Conservation (phyloP, 1,140 invertebrate species). For the Neoseiulus cucumeris region DNA sequence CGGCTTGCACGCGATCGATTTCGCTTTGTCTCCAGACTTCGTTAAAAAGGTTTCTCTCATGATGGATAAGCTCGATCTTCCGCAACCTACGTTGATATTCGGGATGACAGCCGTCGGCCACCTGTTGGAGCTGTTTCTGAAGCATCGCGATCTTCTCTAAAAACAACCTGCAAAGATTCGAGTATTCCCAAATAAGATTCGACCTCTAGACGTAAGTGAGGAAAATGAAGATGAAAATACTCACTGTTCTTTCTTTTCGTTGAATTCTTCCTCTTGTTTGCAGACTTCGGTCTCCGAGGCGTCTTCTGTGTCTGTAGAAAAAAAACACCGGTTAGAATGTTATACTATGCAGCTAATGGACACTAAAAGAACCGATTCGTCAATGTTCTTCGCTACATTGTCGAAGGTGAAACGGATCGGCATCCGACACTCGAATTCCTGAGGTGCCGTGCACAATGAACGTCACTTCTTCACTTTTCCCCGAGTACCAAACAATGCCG, state of each 20-base stretch:
- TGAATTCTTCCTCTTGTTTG: slow-evolving; percentile 46
- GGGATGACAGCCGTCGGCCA: slow-evolving; percentile 62
- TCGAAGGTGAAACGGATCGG: too few species aligned
- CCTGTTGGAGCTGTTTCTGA: slow-evolving; percentile 68
- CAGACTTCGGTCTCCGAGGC: slow-evolving; percentile 64
- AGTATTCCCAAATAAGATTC: too few species aligned
- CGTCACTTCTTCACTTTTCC: too few species aligned
- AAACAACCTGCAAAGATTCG: slow-evolving; percentile 63
- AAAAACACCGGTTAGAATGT: too few species aligned
- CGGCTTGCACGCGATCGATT: slow-evolving; percentile 61
- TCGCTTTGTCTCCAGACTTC: slow-evolving; percentile 42
- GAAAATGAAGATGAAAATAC: too few species aligned
- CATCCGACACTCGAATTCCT: too few species aligned
- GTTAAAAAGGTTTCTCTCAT: slow-evolving; percentile 56
- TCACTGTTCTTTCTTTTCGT: slow-evolving; percentile 79
- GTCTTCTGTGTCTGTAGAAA: slow-evolving; percentile 41
- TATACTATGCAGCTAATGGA: too few species aligned
- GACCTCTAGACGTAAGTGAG: too few species aligned
- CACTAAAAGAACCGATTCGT: too few species aligned
- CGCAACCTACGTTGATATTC: slow-evolving; percentile 63
- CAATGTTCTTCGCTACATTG: too few species aligned
- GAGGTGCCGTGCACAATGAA: too few species aligned
- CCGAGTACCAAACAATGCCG: too few species aligned
- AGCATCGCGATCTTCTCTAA: slow-evolving; percentile 72
- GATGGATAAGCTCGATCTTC: slow-evolving; percentile 56